Evolutionary conservation across 2,113 vertebrate genomes (phyloP), one percentile per base, ranked within the genome.

Genomic region (Melospiza melodia): DNA sequence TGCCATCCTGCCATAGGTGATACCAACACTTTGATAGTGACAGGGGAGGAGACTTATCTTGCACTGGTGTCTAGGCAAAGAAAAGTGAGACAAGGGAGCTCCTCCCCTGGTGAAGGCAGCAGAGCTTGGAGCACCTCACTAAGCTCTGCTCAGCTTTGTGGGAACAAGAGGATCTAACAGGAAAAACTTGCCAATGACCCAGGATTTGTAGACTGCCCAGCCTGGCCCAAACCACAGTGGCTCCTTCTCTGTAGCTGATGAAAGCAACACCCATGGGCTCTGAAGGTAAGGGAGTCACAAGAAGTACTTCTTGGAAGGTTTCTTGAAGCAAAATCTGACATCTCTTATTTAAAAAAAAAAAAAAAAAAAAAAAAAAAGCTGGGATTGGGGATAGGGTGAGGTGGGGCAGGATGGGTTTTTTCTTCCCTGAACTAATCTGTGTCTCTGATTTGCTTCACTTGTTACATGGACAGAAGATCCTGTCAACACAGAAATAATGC

Each of bases 401-500:
- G 10, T 59, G 35, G 62, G 35, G n/a, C 12, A 14, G n/a, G 51
- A 33, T 73, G 48, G 15, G 5, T 11, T 39, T 94, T 87, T 71
- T 31, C 44, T 63, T 58, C 57, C 74, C 31, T 41, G 62, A 93
- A 89, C 35, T 89, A 25, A 89, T 74, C 51, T 35, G 5, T 22
- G 51, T 49, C 76, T 91, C 67, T 69, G 90, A 90, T 96, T 82
- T 91, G 87, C 95, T 97, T 90, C 76, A 74, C 75, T 96, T 15
- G 35, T 76, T 97, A 95, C 33, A 21, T 0, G 19, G 90, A 73
- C 37, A 87, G 93, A 93, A 94, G 91, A 95, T 90, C 54, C 88
- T 92, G 84, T 90, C 91, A 95, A 90, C 88, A 35, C 24, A 90
- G 94, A 93, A 97, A 92, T 79, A 95, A 91, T 46, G 84, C 82